Evolutionary conservation across 2,888 invertebrate species (phyloP).

Genomic region (Julus scanicus): DNA sequence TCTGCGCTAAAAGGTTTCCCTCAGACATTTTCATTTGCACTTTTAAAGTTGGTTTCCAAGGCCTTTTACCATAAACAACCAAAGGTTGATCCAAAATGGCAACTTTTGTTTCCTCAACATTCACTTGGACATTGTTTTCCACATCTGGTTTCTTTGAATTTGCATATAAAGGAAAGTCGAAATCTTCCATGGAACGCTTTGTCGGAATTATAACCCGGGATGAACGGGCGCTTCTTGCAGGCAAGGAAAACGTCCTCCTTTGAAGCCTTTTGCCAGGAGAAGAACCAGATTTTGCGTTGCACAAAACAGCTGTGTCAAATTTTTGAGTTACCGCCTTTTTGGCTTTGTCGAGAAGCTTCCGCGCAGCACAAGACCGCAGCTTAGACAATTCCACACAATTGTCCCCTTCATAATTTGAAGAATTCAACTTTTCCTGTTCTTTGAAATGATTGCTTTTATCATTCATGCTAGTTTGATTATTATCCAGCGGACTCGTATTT

Average conservation of each 20-base stretch:
- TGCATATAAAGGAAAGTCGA: conserved; percentile 53
- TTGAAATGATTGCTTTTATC: neutral
- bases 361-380: conserved; percentile 25
- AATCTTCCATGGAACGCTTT: conserved; percentile 64
- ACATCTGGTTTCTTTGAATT: neutral
- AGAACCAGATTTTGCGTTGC: neutral
- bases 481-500: neutral
- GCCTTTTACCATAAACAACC: conserved; percentile 64
- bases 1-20: conserved; percentile 41
- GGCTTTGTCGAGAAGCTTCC: conserved; percentile 15
- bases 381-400: neutral
- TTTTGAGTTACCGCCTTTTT: conserved; percentile 4
- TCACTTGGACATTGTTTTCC: neutral
- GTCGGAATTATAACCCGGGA: conserved; percentile 89
- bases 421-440: neutral
- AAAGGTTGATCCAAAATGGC: conserved; percentile 62
- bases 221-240: conserved; percentile 84
- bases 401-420: neutral
- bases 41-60: conserved; percentile 54
- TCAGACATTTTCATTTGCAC: conserved; percentile 48
- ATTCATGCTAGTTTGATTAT: neutral
- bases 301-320: neutral
- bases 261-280: neutral
- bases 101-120: neutral
- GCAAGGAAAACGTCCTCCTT: conserved; percentile 74